phyloP scores from a whole-genome alignment of 1,140 invertebrate species.

The Halesus radiatus region DNA sequence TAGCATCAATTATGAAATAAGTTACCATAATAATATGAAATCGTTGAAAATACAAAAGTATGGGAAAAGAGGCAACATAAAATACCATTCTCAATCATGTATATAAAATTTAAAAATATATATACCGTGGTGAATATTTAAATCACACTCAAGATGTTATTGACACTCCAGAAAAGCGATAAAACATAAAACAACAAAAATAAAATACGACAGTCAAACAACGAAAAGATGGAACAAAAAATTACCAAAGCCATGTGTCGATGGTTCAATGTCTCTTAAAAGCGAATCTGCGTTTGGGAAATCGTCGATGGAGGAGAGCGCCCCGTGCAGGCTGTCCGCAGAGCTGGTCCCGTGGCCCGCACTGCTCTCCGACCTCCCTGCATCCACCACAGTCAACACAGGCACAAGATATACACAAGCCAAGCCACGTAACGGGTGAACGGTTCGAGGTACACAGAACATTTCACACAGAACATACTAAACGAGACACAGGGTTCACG shows the following conservation, averaged over 20 bases:
- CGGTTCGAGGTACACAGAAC: background rate
- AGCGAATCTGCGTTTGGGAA: slow-evolving; percentile 63
- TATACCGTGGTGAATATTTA: background rate
- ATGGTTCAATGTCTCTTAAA: slow-evolving; percentile 68
- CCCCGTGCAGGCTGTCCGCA: slow-evolving; percentile 50
- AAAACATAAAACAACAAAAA: slow-evolving; percentile 16
- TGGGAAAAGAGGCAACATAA: too few species aligned
- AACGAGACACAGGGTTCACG: too few species aligned
- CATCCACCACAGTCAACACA: slow-evolving; percentile 13
- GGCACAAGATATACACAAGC: slow-evolving; percentile 40
- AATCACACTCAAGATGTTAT: background rate
- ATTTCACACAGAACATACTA: too few species aligned
- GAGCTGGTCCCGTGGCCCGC: slow-evolving; percentile 61
- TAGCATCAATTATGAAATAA: too few species aligned
- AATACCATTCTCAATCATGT: too few species aligned
- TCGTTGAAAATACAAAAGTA: too few species aligned
- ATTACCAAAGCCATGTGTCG: slow-evolving; percentile 69
- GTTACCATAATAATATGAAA: too few species aligned
- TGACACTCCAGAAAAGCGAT: background rate
- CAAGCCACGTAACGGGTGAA: slow-evolving; percentile 26
- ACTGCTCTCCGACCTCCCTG: slow-evolving; percentile 68
- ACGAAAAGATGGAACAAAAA: slow-evolving; percentile 60
- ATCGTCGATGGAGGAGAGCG: slow-evolving; percentile 63
- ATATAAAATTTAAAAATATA: too few species aligned
- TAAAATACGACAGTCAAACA: slow-evolving; percentile 42